Evolutionary conservation across 1,140 invertebrate genomes (phyloP).

Genomic region (Leptoteleia sp.): DNA sequence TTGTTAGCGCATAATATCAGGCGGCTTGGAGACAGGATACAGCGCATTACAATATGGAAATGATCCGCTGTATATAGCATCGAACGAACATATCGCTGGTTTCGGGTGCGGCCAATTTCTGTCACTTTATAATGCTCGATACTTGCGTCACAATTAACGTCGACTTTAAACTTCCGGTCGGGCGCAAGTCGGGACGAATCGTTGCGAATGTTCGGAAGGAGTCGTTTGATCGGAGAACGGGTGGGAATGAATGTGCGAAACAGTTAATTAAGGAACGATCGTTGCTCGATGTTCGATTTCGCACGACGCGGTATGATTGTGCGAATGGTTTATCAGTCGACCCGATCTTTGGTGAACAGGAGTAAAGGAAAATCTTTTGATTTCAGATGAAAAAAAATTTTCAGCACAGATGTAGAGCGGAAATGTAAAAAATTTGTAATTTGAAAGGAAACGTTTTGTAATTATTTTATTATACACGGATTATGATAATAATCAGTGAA

Average conservation of each 20-base stretch:
- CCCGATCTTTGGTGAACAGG: slow-evolving; percentile 24
- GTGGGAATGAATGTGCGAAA: slow-evolving; percentile 35
- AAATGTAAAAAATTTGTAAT: too few species aligned
- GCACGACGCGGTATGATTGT: slow-evolving; percentile 10
- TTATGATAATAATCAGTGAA: too few species aligned
- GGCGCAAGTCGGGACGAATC: slow-evolving; percentile 1
- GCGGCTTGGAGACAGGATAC: slow-evolving; percentile 78
- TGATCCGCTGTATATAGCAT: slow-evolving; percentile 71
- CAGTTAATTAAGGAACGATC: slow-evolving; percentile 33
- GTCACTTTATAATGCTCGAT: slow-evolving; percentile 72
- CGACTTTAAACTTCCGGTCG: slow-evolving; percentile 51
- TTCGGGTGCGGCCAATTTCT: slow-evolving; percentile 78
- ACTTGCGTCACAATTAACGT: slow-evolving; percentile 55
- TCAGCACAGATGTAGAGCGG: too few species aligned
- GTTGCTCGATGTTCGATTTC: slow-evolving; percentile 10
- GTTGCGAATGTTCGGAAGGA: slow-evolving; percentile 1
- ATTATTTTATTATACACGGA: too few species aligned
- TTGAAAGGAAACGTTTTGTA: too few species aligned
- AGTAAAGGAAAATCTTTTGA: slow-evolving; percentile 4
- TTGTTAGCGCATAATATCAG: slow-evolving; percentile 80
- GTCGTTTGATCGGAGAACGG: not conserved
- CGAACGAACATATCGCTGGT: slow-evolving; percentile 60
- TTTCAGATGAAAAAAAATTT: too few species aligned
- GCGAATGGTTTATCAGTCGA: not conserved
- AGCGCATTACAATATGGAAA: slow-evolving; percentile 81